Evolutionary conservation across 1,140 invertebrate genomes (phyloP), one percentile per base, ranked within the genome.

Genomic region (Penaeus chinensis): DNA sequence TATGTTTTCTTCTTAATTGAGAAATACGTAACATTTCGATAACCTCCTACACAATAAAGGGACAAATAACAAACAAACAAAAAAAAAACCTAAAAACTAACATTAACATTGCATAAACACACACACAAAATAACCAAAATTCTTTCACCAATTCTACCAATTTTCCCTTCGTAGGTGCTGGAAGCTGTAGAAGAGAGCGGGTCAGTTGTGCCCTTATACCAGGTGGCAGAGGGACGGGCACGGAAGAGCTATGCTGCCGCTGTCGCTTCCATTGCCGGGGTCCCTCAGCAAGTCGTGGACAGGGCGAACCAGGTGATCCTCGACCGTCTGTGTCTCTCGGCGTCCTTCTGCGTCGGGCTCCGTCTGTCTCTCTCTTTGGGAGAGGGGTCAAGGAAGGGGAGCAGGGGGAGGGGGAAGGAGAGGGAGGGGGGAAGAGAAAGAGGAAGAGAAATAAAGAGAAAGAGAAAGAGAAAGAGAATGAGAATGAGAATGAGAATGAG

Each of bases 101-200:
- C 37, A 2, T 42, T 5, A 42, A 42, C 37, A 42, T 42, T 42
- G 4, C 4, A 42, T 8, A 42, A 42, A 42, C 37, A 42, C 37
- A 42, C 4, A 42, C 4, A 42, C 4, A 42, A 7, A 42, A 8
- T 42, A 7, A 7, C 37, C 37, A 42, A 42, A 7, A 42, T 0
- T 42, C 7, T 42, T 42, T 42, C 37, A 7, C 0, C 18, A 27
- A 60, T 7, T 18, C 27, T 37, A 27, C 13, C 0, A 32, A 65
- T 42, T 19, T 37, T 42, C 47, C 27, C 16, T 24, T n/a, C 61
- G 20, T 63, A 87, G 86, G 86, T 78, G 5, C 47, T 87, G 61
- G 86, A 87, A 66, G 86, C 69, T 11, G 86, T 87, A 81, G 80
- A 54, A 71, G 86, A 87, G 61, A 74, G 61, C 20, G 86, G 80